Evolutionary conservation across 64 coral and sea anemone species (phyloP), one percentile per base, ranked within the genome.

Genomic region (Pocillopora damicornis): DNA sequence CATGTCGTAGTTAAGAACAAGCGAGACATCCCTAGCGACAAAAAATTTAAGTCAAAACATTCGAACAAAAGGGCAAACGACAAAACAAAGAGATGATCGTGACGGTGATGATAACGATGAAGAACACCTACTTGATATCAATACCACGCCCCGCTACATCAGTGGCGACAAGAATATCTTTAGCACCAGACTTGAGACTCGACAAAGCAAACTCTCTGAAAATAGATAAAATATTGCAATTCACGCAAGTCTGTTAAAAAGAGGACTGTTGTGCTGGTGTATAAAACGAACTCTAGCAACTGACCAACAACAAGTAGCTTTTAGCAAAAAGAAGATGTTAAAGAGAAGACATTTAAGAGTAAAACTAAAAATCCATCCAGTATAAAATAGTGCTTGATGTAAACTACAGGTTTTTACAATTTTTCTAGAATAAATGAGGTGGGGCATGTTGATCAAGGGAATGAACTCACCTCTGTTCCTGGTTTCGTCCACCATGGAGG

Each of bases 1-100:
- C 97, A 99, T 99, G 76, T 99, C 97, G 81, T 99, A 99, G 87
- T 99, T 99, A 67, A 99, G 87, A 37, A 99, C 97, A 78, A 95
- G 88, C 0, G 97, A 99, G 0, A 99, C 97, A 88, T 99, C 97
- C 93, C 97, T 99, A 73, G 75, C 11, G 73, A 89, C 68, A 77
- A 75, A 20, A 80, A 88, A 0, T 63, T 60, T 1, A 62, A 7
- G 65, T 56, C 9, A 6, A 4, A 42, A 67, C 9, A 13, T 10
- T 82, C 17, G 66, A 57, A 85, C 37, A 57, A 5, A 16, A 45
- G 16, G 22, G 10, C 23, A 51, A 71, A 68, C 9, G 25, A 30
- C 12, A 20, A n/a, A 42, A 38, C 9, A 26, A 15, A 57, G 6
- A 71, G 20, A 58, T 0, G 18, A 60, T 51, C 30, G 30, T 30